These are phyloP conservation scores for Yponomeuta cagnagella DNA, from an alignment of 2,888 invertebrate genomes.

Conservation along the genomic window DNA sequence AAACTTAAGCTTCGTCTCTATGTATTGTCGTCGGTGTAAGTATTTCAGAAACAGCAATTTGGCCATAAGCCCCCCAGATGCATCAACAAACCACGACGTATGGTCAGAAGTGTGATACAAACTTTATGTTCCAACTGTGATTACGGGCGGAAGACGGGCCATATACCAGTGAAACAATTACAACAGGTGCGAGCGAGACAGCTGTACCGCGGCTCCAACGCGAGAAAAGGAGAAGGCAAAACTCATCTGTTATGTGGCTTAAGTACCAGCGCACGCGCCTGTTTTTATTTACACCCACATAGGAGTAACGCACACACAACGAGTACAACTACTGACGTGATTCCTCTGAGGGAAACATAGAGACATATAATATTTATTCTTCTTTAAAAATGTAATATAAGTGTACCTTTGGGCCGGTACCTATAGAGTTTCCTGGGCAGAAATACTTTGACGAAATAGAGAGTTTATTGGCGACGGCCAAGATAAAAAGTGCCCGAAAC, in stretches of 20 bases:
- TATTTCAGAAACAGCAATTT: too few species aligned
- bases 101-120: not conserved
- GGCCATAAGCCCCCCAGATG: too few species aligned
- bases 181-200: constrained; percentile 30
- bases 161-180: constrained; percentile 3
- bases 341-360: too few species aligned
- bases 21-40: too few species aligned
- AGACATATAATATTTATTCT: too few species aligned
- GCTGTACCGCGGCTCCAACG: constrained; percentile 14
- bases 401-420: too few species aligned
- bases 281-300: constrained; percentile 35
- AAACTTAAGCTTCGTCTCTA: too few species aligned
- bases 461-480: too few species aligned
- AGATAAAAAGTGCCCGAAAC: too few species aligned
- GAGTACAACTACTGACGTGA: constrained; percentile 11
- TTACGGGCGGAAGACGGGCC: constrained; percentile 1
- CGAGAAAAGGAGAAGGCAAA: constrained; percentile 30
- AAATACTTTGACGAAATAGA: too few species aligned
- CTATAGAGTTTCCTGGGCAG: too few species aligned
- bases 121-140: constrained; percentile 8
- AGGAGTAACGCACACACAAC: constrained; percentile 33
- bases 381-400: too few species aligned
- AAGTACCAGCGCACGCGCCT: constrained; percentile 49
- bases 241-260: constrained; percentile 47
- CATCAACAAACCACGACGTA: not conserved